Evolutionary conservation across 2,888 invertebrate genomes (phyloP).

Genomic region (Malacosoma neustria): DNA sequence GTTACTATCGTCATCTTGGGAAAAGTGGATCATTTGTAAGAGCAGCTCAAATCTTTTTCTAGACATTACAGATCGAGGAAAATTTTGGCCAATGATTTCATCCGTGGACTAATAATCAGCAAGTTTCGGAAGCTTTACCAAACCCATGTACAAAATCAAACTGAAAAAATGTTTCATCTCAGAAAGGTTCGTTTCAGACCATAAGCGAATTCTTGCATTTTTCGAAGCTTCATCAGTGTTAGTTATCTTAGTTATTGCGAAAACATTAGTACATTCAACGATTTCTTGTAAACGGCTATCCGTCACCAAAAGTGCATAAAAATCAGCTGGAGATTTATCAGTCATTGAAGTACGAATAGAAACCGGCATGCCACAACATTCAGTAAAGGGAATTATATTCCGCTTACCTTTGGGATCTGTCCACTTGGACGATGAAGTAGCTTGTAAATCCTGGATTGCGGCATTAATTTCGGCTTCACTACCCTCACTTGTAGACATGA

Average conservation of each 20-base stretch:
- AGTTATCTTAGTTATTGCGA: no score
- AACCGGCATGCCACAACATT: slow-evolving; percentile 14
- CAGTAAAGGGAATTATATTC: slow-evolving; percentile 17
- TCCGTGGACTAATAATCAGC: slow-evolving; percentile 24
- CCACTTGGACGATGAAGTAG: slow-evolving; percentile 11
- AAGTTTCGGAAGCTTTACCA: slow-evolving; percentile 22
- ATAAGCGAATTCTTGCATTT: slow-evolving; percentile 15
- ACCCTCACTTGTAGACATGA: no score
- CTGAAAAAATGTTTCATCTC: slow-evolving; percentile 26
- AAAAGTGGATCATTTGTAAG: slow-evolving; percentile 17
- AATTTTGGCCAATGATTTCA: slow-evolving; percentile 15
- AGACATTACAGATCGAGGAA: slow-evolving; percentile 20
- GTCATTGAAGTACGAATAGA: slow-evolving; percentile 12
- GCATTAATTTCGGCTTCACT: no score
- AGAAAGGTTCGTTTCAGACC: slow-evolving; percentile 16
- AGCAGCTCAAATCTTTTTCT: slow-evolving; percentile 25
- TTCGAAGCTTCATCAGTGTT: slow-evolving; percentile 15
- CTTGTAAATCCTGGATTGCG: slow-evolving; percentile 10
- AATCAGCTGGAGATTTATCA: no score
- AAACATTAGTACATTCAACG: slow-evolving; percentile 15
- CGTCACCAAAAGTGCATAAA: no score
- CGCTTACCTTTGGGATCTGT: slow-evolving; percentile 17
- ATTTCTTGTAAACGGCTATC: slow-evolving; percentile 15
- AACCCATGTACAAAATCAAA: slow-evolving; percentile 26
- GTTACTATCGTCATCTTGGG: slow-evolving; percentile 1